phyloP scores from a whole-genome alignment of 2,113 vertebrate genomes.

The Proterorhinus semilunaris region DNA sequence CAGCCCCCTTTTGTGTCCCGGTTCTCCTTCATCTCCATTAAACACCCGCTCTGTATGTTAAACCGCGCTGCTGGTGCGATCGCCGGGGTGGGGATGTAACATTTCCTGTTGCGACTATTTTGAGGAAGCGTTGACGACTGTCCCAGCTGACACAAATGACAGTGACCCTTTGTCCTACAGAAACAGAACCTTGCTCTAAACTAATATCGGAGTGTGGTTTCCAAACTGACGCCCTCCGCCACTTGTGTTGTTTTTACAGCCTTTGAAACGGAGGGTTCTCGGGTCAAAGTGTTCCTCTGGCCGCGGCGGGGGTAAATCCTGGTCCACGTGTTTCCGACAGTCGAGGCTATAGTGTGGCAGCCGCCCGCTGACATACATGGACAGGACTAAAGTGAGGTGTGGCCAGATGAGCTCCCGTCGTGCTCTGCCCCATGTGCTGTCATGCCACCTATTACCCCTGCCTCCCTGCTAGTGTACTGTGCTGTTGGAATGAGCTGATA shows the following conservation, averaged over 20 bases:
- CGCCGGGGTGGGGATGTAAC: neutral
- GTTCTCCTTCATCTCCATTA: constrained; percentile 7
- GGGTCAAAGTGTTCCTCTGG: constrained; percentile 19
- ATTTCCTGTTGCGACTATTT: neutral
- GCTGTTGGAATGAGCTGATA: neutral
- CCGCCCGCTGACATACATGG: neutral
- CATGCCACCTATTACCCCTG: constrained; percentile 12
- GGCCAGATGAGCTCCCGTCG: constrained; percentile 43
- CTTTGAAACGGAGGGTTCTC: constrained; percentile 5
- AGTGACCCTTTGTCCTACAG: too few species aligned
- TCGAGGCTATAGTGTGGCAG: neutral
- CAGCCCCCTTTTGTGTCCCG: constrained; percentile 3
- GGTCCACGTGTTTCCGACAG: constrained; percentile 15
- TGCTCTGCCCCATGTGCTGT: constrained; percentile 28
- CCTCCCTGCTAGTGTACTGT: neutral
- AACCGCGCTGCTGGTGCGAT: constrained; percentile 22
- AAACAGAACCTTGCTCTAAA: neutral
- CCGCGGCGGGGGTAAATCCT: constrained; percentile 10
- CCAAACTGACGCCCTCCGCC: neutral
- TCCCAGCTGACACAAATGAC: too few species aligned
- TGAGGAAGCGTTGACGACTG: neutral
- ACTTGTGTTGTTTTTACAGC: constrained; percentile 15
- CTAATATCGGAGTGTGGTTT: neutral
- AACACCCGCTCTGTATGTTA: neutral
- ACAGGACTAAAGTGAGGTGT: neutral